Evolutionary conservation across 2,888 invertebrate genomes (phyloP), one percentile per base, ranked within the genome.

Genomic region (Disparrhopalites patrizii): DNA sequence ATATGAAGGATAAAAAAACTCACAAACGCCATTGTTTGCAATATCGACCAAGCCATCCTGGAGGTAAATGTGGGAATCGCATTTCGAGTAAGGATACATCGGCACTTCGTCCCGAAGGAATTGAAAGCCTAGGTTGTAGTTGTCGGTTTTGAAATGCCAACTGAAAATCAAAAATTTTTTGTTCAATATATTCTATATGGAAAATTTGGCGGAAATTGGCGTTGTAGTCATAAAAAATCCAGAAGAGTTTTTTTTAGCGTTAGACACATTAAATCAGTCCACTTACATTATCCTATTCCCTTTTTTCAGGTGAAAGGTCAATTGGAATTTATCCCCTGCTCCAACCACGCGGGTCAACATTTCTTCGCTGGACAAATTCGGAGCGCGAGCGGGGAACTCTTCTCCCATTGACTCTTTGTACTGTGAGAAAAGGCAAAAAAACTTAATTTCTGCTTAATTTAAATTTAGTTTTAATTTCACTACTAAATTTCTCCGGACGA

Each of bases 71-170:
- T 62, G 62, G 2, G 62, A 7, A 38, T 62, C 62, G 10, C 28
- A n/a, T 43, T 31, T 54, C 13, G 55, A 38, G 18, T 55, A 62
- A 28, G 62, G 30, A 20, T 25, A 62, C 18, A 62, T 1, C 3
- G 27, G 40, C 25, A 27, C n/a, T 18, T 36, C 55, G 20, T 62
- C 36, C 23, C n/a, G 27, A 3, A 54, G 62, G n/a, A 62, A 20
- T 13, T 62, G 25, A 23, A 54, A 62, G 28, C 62, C 62, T 15
- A 62, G 38, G 43, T 62, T 55, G 28, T 40, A 43, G 8, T 20
- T 1, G 8, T 62, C 62, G 28, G 55, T 55, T 43, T 30, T 54
- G 38, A 62, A 62, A n/a, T 62, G 54, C 15, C 23, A 62, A 3
- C 62, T 62, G 23, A 2, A 62, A 28, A 20, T 18, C 7, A 15